Evolutionary conservation across 2,888 invertebrate genomes (phyloP).

Genomic region (Tachina fera): DNA sequence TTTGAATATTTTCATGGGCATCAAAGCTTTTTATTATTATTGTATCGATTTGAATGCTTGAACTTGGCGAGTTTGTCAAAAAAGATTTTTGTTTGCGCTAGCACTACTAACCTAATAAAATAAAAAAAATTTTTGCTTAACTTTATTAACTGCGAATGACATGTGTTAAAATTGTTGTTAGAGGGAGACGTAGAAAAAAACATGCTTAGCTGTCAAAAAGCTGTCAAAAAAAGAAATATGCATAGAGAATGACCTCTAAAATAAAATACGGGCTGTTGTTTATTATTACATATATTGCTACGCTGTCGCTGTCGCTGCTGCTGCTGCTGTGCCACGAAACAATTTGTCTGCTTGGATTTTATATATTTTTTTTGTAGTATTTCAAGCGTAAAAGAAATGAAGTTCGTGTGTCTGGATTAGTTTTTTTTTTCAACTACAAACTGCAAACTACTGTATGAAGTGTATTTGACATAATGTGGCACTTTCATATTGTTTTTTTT

Average conservation of each 20-base stretch:
- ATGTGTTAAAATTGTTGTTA: conserved; percentile 50
- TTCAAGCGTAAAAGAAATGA: conserved; percentile 42
- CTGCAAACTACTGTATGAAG: conserved; percentile 48
- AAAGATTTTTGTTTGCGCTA: conserved; percentile 17
- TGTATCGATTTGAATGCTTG: conserved; percentile 42
- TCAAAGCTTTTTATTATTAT: background rate
- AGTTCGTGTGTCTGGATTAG: conserved; percentile 49
- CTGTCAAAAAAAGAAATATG: conserved; percentile 75
- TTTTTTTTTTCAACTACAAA: conserved; percentile 31
- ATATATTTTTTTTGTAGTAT: conserved; percentile 31
- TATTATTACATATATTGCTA: conserved; percentile 21
- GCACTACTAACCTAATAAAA: conserved; percentile 62
- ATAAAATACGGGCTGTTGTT: conserved; percentile 63
- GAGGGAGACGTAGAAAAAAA: conserved; percentile 30
- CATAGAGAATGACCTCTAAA: conserved; percentile 76
- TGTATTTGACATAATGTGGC: conserved; percentile 73
- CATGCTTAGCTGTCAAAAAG: conserved; percentile 79
- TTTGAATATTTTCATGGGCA: background rate
- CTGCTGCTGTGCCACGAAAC: conserved; percentile 49
- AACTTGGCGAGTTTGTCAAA: conserved; percentile 32
- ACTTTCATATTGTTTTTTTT: conserved; percentile 68
- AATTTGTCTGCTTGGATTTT: conserved; percentile 67
- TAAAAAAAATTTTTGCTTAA: conserved; percentile 44
- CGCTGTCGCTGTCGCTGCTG: background rate
- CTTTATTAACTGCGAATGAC: conserved; percentile 69